Evolutionary conservation across 1,140 invertebrate species (phyloP).

Genomic region (Lineus longissimus): DNA sequence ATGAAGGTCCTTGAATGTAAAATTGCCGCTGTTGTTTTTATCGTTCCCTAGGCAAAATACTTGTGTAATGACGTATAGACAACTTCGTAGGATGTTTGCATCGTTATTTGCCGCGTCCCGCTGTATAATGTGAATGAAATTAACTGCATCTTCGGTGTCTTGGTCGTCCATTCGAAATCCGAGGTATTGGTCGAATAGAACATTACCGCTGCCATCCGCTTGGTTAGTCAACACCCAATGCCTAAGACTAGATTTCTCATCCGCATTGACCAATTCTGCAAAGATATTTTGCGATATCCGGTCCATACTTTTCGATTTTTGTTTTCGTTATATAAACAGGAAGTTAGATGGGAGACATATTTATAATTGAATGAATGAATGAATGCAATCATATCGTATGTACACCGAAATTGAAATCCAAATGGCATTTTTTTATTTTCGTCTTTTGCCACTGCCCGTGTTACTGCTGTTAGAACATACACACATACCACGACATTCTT

Average conservation of each 20-base stretch:
- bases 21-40: background rate
- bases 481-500: slow-evolving; percentile 7
- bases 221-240: background rate
- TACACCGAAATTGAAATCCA: background rate
- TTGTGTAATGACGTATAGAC: slow-evolving; percentile 2
- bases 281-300: slow-evolving; percentile 2
- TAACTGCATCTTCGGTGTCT: slow-evolving; percentile 1
- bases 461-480: slow-evolving; percentile 1
- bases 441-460: slow-evolving; percentile 1
- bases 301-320: background rate
- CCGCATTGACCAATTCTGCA: slow-evolving; percentile 5
- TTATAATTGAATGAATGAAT: background rate
- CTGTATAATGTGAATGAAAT: slow-evolving; percentile 8
- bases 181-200: slow-evolving; percentile 3
- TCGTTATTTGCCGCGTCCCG: slow-evolving; percentile 1
- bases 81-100: background rate
- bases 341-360: background rate
- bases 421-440: background rate
- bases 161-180: slow-evolving; percentile 3
- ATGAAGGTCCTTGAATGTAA: slow-evolving; percentile 3
- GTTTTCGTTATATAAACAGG: background rate
- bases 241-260: slow-evolving; percentile 7
- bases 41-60: slow-evolving; percentile 2
- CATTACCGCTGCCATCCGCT: background rate
- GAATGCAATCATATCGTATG: background rate